A percentile compares a stretch with the other conserved stretches of the same genome.
phyloP scores from a whole-genome alignment of 2,113 vertebrate genomes.

The Prunella fulvescens region DNA sequence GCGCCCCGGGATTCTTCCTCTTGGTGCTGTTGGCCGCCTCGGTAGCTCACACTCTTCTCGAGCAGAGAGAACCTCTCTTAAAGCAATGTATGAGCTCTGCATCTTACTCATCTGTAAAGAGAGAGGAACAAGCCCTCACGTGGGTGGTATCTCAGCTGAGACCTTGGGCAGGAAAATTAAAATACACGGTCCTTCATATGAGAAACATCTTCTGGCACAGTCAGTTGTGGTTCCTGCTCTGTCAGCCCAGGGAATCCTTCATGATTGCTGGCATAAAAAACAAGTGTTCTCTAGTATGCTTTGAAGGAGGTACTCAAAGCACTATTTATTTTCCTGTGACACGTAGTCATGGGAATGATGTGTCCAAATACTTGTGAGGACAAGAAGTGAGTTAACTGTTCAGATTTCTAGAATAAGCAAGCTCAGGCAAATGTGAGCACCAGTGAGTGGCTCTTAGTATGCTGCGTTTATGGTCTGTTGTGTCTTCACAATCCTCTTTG shows the following conservation, averaged over 20 bases:
- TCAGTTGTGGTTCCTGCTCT: not conserved
- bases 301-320: not conserved
- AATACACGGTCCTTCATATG: not conserved
- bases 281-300: not conserved
- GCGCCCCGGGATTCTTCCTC: rapidly evolving
- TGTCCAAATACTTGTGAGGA: not conserved
- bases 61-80: not conserved
- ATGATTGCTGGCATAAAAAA: not conserved
- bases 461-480: not conserved
- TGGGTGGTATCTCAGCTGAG: not conserved
- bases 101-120: not conserved
- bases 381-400: not conserved
- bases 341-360: not conserved
- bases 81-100: not conserved
- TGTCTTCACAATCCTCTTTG: not conserved
- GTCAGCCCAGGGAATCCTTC: not conserved
- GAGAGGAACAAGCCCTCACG: not conserved
- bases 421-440: not conserved
- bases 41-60: rapidly evolving
- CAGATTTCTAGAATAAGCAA: not conserved
- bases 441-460: not conserved
- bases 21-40: rapidly evolving
- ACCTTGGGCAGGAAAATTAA: not conserved
- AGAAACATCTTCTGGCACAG: not conserved
- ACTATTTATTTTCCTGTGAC: not conserved